phyloP scores from a whole-genome alignment of 2,888 invertebrate genomes.

The Lithophane leautieri region DNA sequence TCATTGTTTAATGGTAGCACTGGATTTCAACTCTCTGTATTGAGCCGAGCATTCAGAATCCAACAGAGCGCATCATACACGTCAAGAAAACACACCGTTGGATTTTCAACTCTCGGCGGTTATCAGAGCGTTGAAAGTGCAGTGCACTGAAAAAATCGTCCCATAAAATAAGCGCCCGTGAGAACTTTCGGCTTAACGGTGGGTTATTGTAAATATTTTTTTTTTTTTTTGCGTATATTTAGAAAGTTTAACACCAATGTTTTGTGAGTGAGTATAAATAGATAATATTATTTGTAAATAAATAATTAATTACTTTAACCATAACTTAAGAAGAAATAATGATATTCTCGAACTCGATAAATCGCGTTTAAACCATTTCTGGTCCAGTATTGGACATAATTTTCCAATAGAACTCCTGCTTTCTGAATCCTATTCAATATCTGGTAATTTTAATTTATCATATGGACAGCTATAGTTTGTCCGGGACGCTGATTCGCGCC shows the following conservation, averaged over 20 bases:
- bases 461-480: neutral
- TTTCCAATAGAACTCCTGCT: neutral
- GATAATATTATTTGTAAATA: conserved; percentile 40
- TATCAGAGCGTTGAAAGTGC: too few species aligned
- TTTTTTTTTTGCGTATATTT: conserved; percentile 13
- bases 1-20: too few species aligned
- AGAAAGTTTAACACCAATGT: conserved; percentile 26
- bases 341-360: conserved; percentile 13
- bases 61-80: too few species aligned
- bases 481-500: too few species aligned
- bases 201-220: too few species aligned
- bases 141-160: too few species aligned
- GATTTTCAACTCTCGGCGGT: too few species aligned
- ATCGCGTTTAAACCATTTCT: neutral
- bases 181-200: too few species aligned
- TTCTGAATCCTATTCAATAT: neutral
- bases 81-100: too few species aligned
- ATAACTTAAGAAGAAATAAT: neutral
- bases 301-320: conserved; percentile 6
- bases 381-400: neutral
- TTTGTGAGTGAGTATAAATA: conserved; percentile 24
- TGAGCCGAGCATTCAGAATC: too few species aligned
- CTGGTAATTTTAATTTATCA: neutral
- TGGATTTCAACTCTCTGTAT: too few species aligned
- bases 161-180: too few species aligned